Percentiles rank a stretch among this genome's conserved stretches.
Conservation (phyloP, 1,140 invertebrate species). For the Drosophila lacertosa region DNA sequence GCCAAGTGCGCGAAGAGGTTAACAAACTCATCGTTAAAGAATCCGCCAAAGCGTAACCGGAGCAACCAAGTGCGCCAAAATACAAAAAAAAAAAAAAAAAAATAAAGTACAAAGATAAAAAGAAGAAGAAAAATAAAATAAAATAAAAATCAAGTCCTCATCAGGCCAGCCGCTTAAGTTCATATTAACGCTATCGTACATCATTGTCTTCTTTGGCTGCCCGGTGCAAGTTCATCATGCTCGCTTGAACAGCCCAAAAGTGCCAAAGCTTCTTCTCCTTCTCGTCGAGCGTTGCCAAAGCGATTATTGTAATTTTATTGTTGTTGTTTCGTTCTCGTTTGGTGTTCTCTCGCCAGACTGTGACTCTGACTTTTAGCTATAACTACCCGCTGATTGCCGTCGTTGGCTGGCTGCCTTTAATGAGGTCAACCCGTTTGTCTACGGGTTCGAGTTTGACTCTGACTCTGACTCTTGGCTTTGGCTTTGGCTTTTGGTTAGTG, state of each 20-base stretch:
- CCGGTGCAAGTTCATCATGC: slow-evolving; percentile 75
- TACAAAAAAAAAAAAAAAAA: too few relatives aligned
- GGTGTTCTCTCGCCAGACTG: slow-evolving; percentile 34
- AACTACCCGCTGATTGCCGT: slow-evolving; percentile 60
- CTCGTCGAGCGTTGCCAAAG: slow-evolving; percentile 47
- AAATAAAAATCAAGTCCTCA: slow-evolving; percentile 18
- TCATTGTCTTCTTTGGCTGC: slow-evolving; percentile 51
- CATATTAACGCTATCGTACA: slow-evolving; percentile 39
- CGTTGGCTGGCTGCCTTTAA: slow-evolving; percentile 48
- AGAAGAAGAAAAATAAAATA: too few relatives aligned
- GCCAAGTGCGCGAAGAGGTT: slow-evolving; percentile 61
- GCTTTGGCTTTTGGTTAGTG: slow-evolving; percentile 42
- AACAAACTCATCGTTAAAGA: slow-evolving; percentile 66
- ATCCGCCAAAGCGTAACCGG: slow-evolving; percentile 71
- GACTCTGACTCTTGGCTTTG: neutral
- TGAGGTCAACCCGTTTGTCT: slow-evolving; percentile 70
- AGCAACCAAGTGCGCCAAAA: slow-evolving; percentile 56
- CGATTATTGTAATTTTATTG: slow-evolving; percentile 82
- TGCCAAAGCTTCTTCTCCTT: neutral
- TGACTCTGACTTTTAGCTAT: slow-evolving; percentile 40
- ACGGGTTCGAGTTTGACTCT: slow-evolving; percentile 8
- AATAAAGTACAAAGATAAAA: too few relatives aligned
- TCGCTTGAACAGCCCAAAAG: slow-evolving; percentile 57
- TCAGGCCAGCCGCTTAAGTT: slow-evolving; percentile 8
- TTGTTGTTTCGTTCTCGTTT: slow-evolving; percentile 47